Base-by-base conservation (phyloP, 2,888 invertebrate species). In the Lasioglossum marginatum region DNA sequence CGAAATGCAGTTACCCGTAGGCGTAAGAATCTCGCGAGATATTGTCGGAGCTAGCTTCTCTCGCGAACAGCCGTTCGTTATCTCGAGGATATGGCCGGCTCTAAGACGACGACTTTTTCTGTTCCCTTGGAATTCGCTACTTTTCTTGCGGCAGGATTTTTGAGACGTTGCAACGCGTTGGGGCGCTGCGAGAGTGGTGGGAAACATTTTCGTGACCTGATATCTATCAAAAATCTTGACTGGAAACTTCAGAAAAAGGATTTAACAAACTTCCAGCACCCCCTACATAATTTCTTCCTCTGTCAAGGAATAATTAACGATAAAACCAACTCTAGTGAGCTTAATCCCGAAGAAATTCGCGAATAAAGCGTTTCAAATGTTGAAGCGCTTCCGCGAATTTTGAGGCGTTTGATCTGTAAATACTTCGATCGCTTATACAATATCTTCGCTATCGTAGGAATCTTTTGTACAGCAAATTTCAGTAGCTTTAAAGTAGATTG, bases 1-100 rank as follows among this genome's bases (percentile, higher is more conserved):
- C 31, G 63, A 43, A 60, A 74, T 63, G 76, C 81, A 63, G 75
- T 81, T 76, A 27, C 81, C 76, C 70, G 60, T 81, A 81, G 81
- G 76, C 81, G 71, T 34, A 60, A 81, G 81, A 81, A 70, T 76
- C 71, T 81, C 52, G 73, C 73, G 73, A 40, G 70, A 70, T 40
- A 40, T 70, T 40, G 37, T 70, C 40, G 70, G 14, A 23, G 19
- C 68, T 8, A 23, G 68, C 37, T 37, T 6, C 23, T 34, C 70
- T 40, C n/a, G 70, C 40, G 40, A 70, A 70, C 68, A 23, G 70
- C 23, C 70, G 70, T 70, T 70, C 70, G 40, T 70, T 70, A 70
- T 70, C 5, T 40, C n/a, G 40, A 70, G n/a, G 70, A 40, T n/a
- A 40, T 23, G 40, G n/a, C 63, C 31, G 27, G 27, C 60, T 60